These are phyloP conservation scores for Daktulosphaira vitifoliae DNA, from an alignment of 1,140 invertebrate species.

Conservation along the genomic window DNA sequence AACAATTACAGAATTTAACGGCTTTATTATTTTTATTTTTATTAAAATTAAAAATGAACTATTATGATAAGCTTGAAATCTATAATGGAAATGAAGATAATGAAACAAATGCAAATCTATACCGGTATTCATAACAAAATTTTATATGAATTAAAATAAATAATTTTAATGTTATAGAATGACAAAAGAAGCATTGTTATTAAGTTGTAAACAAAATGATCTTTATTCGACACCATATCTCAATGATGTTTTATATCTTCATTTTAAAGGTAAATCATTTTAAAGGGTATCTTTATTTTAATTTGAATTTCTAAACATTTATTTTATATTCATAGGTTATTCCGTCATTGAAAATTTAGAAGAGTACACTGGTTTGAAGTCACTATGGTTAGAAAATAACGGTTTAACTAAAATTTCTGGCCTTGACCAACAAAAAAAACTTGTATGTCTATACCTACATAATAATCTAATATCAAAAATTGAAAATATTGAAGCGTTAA, in stretches of 20 bases:
- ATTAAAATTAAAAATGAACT: too few relatives aligned
- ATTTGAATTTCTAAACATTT: too few relatives aligned
- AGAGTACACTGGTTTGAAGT: slow-evolving; percentile 84
- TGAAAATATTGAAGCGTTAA: slow-evolving; percentile 68
- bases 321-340: slow-evolving; percentile 52
- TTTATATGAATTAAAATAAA: too few relatives aligned
- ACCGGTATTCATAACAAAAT: too few relatives aligned
- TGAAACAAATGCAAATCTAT: too few relatives aligned
- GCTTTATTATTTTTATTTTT: too few relatives aligned
- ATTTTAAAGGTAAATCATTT: slow-evolving; percentile 67
- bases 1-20: too few relatives aligned
- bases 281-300: neutral
- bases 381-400: slow-evolving; percentile 88
- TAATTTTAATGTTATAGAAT: too few relatives aligned
- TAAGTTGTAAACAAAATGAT: slow-evolving; percentile 76
- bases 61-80: too few relatives aligned
- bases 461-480: slow-evolving; percentile 80
- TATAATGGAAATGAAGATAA: too few relatives aligned
- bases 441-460: slow-evolving; percentile 78
- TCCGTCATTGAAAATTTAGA: slow-evolving; percentile 85
- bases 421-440: slow-evolving; percentile 61
- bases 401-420: slow-evolving; percentile 79
- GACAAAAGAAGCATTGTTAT: slow-evolving; percentile 54
- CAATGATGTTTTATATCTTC: slow-evolving; percentile 89
- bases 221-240: slow-evolving; percentile 78